Evolutionary conservation across 2,888 invertebrate genomes (phyloP).

Genomic region (Pristionchus japonicus): DNA sequence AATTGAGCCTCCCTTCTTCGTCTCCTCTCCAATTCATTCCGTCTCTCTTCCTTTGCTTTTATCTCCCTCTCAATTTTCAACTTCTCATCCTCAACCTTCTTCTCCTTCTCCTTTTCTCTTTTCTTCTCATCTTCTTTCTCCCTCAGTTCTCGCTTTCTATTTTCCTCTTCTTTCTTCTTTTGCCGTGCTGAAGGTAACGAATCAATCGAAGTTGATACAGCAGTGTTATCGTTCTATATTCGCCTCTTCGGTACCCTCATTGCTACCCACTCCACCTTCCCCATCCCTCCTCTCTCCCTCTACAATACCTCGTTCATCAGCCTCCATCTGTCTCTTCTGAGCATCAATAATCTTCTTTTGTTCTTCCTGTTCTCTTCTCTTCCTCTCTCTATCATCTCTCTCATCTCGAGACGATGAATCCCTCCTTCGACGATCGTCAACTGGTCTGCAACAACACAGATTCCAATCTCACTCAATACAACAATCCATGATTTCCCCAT

Average conservation of each 20-base stretch:
- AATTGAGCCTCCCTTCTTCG: neutral
- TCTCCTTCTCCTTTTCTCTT: constrained; percentile 15
- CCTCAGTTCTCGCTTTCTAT: neutral
- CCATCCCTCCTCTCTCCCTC: neutral
- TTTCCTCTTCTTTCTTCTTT: neutral
- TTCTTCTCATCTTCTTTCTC: constrained; percentile 6
- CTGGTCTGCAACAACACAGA: neutral
- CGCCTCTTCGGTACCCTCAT: neutral
- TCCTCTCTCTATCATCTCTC: neutral
- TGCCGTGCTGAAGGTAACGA: neutral
- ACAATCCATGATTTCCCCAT: neutral
- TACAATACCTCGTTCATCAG: neutral
- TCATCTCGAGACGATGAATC: neutral
- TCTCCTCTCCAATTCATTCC: neutral
- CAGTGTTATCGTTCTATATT: neutral
- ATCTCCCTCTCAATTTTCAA: neutral
- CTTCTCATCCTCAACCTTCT: constrained; percentile 27
- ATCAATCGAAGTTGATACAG: neutral
- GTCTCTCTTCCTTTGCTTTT: neutral
- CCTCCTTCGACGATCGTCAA: neutral
- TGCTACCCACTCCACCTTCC: neutral
- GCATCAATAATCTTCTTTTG: constrained; percentile 11
- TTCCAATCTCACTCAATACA: neutral
- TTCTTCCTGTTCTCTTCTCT: constrained; percentile 39
- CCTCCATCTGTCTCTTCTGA: neutral